These are phyloP conservation scores for Oscheius sp. DNA, from an alignment of 2,888 invertebrate genomes.

Conservation along the genomic window DNA sequence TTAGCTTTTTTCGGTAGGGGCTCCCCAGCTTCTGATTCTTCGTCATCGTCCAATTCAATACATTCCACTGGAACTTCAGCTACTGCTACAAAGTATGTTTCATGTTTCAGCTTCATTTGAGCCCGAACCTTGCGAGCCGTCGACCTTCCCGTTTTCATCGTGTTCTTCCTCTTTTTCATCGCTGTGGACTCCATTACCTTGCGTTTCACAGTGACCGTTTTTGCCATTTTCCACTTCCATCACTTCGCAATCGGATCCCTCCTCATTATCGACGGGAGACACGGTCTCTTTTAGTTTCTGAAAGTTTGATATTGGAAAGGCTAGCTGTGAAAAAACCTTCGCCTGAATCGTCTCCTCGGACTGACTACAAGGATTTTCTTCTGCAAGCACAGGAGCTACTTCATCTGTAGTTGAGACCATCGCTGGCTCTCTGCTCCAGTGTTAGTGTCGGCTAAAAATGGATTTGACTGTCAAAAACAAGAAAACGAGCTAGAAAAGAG, in stretches of 20 bases:
- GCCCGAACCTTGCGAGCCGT: background rate
- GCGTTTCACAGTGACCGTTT: slow-evolving; percentile 2
- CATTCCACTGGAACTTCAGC: slow-evolving; percentile 47
- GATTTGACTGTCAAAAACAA: too few relatives aligned
- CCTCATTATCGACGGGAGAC: background rate
- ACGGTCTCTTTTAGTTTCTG: slow-evolving; percentile 33
- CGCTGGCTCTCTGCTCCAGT: background rate
- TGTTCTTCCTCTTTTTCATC: background rate
- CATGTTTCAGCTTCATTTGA: background rate
- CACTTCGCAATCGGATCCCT: slow-evolving; percentile 9
- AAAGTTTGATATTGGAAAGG: background rate
- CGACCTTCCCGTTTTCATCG: background rate
- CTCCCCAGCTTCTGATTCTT: slow-evolving; percentile 27
- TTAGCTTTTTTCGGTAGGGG: slow-evolving; percentile 42
- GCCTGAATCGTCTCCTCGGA: background rate
- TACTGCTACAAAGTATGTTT: background rate
- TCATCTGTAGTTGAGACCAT: slow-evolving; percentile 38
- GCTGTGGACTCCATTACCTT: slow-evolving; percentile 1
- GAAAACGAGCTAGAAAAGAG: too few relatives aligned
- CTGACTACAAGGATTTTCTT: slow-evolving; percentile 20
- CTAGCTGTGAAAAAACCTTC: background rate
- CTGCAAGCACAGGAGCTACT: slow-evolving; percentile 29
- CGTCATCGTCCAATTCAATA: slow-evolving; percentile 59
- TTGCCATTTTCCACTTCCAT: slow-evolving; percentile 35
- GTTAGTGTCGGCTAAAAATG: too few relatives aligned